Base-by-base conservation (phyloP, 2,113 vertebrate genomes). In the Actinemys pallida region DNA sequence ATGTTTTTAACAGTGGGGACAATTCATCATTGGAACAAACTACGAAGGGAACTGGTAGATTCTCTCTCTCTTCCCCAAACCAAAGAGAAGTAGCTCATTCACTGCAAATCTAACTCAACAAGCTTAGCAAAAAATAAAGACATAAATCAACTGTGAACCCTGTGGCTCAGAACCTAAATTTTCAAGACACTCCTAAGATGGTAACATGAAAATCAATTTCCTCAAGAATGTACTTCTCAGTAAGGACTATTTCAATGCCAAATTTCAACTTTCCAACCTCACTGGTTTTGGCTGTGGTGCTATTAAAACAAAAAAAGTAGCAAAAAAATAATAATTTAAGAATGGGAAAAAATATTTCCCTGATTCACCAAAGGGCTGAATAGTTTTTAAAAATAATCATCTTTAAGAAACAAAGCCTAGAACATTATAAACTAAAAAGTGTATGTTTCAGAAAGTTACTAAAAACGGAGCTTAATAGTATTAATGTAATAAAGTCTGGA, bases 161-260 rank as follows among this genome's bases (percentile, higher is more conserved):
- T 87, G 88, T 94, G 96, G 93, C 59, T 91, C 90, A 80, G 86
- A 95, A 93, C 6, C 50, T 94, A 91, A n/a, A 94, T 96, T 96
- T 96, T 96, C 89, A 89, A 97, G 96, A 95, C 95, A 95, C 31
- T 82, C 5, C 0, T 92, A 94, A 95, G 84, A 90, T 94, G 93
- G 96, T 97, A 88, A 97, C 94, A 97, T 76, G 89, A 93, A 95
- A 96, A 95, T 92, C 95, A 97, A 96, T 97, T 97, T 97, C 96
- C 96, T 97, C 88, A 96, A 96, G 96, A 97, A 97, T 95, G 94
- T 87, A 76, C 65, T 88, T 96, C 90, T 97, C 84, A 95, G 88
- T 84, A 91, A 96, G 93, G 93, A 86, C 86, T 85, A 69, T 91
- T 95, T 91, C 91, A 87, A 81, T 96, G 96, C 94, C 97, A 95